These are phyloP conservation scores for Heloderma charlesbogerti DNA, from an alignment of 2,113 vertebrate species.

Conservation along the genomic window DNA sequence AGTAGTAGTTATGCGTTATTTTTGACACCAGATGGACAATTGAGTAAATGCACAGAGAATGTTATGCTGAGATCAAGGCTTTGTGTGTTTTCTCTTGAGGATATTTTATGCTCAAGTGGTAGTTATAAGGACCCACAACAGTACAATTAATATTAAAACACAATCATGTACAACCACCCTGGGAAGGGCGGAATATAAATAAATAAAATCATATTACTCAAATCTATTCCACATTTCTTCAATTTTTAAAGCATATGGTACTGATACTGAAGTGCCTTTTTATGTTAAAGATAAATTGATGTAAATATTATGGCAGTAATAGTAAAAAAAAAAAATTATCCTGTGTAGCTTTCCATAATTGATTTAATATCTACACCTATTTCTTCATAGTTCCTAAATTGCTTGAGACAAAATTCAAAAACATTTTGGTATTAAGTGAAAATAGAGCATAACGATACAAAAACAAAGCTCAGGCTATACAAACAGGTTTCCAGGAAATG, in stretches of 20 bases:
- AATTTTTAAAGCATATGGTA: neutral
- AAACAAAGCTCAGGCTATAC: neutral
- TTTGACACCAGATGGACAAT: neutral
- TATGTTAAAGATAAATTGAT: neutral
- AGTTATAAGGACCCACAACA: neutral
- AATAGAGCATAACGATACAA: neutral
- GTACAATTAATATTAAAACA: neutral
- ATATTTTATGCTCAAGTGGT: neutral
- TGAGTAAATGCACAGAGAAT: neutral
- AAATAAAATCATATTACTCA: neutral
- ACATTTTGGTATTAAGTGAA: neutral
- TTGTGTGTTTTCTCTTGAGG: neutral
- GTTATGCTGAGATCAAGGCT: neutral
- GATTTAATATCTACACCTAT: neutral
- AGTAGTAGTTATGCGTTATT: neutral
- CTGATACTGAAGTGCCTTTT: neutral
- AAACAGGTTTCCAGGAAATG: neutral
- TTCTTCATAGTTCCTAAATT: neutral
- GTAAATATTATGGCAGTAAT: neutral
- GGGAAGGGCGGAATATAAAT: too few relatives aligned
- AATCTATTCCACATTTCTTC: neutral
- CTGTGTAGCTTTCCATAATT: neutral
- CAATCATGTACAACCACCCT: neutral
- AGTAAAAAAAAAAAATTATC: neutral
- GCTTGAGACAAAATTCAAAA: too few relatives aligned